Evolutionary conservation across 2,797 vertebrate species (phyloP), one percentile per base, ranked within the genome.

Genomic region (Graptemys geographica): DNA sequence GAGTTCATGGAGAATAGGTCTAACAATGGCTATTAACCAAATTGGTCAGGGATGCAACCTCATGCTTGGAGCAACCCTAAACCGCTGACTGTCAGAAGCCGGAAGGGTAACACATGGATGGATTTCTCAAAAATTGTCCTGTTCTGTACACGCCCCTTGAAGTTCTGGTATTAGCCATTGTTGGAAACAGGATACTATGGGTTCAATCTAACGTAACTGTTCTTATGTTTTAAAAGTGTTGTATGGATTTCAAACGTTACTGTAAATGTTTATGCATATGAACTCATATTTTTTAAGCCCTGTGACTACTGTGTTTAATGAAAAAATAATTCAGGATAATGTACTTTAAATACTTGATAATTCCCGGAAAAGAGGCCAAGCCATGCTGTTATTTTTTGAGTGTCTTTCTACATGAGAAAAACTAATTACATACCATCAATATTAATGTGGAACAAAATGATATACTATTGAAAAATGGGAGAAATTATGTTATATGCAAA

Each of bases 351-450:
- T 53, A 82, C 2, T 7, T 49, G 11, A n/a, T 59, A 81, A 2
- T 0, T 0, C 10, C 0, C 47, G 87, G 78, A 92, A 95, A 84
- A 5, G 44, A 86, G 15, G 57, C 80, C 11, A 4, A 91, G 27
- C 89, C 44, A 81, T 44, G 6, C n/a, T 81, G 11, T 72, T 95
- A 49, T 44, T 72, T 84, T 94, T 95, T 81, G 8, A 8, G 0
- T 79, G n/a, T 91, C 21, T 74, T 92, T 92, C 79, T 91, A 69
- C 13, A 37, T 86, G 51, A 85, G 8, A 95, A 82, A 91, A 80
- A 8, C 21, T 65, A 65, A 27, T 80, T 84, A n/a, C 6, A 52
- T 52, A 19, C 13, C 55, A 83, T 65, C 83, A 86, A 90, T 90
- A 90, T 83, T 93, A 87, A 86, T 80, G 6, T 41, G 25, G 91